Percentiles rank a stretch among this genome's conserved stretches.
These are phyloP conservation scores for Apamea monoglypha DNA, from an alignment of 2,888 invertebrate species.

Conservation along the genomic window DNA sequence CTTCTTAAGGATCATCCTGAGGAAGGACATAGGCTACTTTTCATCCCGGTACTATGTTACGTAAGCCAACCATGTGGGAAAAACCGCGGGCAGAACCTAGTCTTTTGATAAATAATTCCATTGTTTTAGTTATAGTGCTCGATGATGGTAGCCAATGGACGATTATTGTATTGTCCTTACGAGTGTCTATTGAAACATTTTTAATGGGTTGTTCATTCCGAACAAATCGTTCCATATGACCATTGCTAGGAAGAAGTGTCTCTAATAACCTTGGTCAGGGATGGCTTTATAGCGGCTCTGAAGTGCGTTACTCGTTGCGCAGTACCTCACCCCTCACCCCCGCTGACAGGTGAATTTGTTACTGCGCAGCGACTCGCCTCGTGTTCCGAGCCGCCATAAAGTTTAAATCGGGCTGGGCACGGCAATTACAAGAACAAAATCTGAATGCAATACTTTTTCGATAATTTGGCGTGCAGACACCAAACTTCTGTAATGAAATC, in stretches of 20 bases:
- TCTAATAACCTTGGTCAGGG: background rate
- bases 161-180: conserved; percentile 22
- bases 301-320: background rate
- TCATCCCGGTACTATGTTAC: background rate
- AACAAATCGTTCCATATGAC: background rate
- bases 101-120: conserved; percentile 16
- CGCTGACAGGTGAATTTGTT: background rate
- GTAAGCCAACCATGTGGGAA: background rate
- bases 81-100: background rate
- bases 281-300: background rate
- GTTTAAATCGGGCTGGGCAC: background rate
- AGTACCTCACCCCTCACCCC: background rate
- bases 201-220: background rate
- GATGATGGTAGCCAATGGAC: background rate
- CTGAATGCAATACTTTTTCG: background rate
- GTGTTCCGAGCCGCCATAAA: background rate
- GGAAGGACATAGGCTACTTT: background rate
- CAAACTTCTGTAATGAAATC: background rate
- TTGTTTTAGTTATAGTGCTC: conserved; percentile 19
- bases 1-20: background rate
- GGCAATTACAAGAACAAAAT: background rate
- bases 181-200: conserved; percentile 15
- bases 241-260: conserved; percentile 5
- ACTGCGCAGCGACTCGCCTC: background rate
- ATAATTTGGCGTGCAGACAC: background rate